Evolutionary conservation across 2,797 vertebrate genomes (phyloP), one percentile per base, ranked within the genome.

Genomic region (Etheostoma perlongum): DNA sequence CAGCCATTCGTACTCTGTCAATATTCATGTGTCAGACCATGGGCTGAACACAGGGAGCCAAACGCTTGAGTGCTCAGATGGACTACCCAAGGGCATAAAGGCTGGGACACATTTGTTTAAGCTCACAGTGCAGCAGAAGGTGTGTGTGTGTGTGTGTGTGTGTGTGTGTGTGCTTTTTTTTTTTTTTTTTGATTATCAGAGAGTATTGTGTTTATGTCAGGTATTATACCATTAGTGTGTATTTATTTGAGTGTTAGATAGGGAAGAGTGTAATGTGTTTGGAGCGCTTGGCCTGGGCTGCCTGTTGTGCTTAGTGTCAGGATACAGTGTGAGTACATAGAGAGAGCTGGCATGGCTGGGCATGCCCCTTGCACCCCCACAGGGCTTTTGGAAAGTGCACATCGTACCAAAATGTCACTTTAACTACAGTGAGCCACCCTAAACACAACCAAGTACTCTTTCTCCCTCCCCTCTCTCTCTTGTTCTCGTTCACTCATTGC

Each of bases 351-450:
- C 79, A 71, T 81, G 68, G 79, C 77, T 74, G 87, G 82, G 85
- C 83, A 87, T 81, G 86, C 86, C 89, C 87, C 80, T 72, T 79
- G 74, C 81, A 75, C 87, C 84, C 88, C 87, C 86, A 82, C 70
- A 19, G 91, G 88, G 90, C 73, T 80, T 91, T 84, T 82, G 83
- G 85, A 92, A 93, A 94, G 89, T 90, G 91, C 93, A 91, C 89
- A 92, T 92, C 91, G 81, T 80, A 83, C 90, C 85, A 82, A 91
- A 93, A 93, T 93, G 92, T 93, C 93, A 93, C 83, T 88, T 88
- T 89, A 69, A 79, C 83, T 86, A 70, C 84, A 78, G 69, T 30
- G 58, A 84, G 78, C 63, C 75, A 72, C 82, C 76, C 57, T 88
- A 83, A 89, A 91, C 72, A 72, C 78, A 85, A 77, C 65, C 82